Evolutionary conservation across 1,140 invertebrate genomes (phyloP).

Genomic region (Pseudomyrmex sp.): DNA sequence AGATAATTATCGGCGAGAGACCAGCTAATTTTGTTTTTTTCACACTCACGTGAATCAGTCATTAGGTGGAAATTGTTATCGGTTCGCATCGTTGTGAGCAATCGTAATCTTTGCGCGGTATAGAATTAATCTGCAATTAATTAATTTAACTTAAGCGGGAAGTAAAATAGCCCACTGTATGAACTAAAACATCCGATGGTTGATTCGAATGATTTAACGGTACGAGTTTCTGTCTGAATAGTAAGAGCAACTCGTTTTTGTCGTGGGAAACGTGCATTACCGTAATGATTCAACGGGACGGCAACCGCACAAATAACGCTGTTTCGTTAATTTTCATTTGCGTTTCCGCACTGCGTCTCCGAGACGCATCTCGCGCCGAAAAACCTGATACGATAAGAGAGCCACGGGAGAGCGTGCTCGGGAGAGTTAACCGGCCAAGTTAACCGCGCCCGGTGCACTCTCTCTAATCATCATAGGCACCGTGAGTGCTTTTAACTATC

Average conservation of each 20-base stretch:
- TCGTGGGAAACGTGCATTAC: constrained; percentile 36
- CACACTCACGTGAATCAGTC: background rate
- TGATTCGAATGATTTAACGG: background rate
- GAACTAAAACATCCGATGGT: background rate
- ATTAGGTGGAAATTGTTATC: constrained; percentile 28
- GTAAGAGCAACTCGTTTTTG: constrained; percentile 10
- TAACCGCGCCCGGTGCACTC: constrained; percentile 43
- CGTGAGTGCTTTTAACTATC: constrained; percentile 58
- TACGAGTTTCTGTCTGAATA: background rate
- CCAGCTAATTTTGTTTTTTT: background rate
- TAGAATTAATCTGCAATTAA: too few species aligned
- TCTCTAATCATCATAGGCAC: constrained; percentile 61
- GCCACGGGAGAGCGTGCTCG: background rate
- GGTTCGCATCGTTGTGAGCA: background rate
- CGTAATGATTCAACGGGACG: constrained; percentile 37
- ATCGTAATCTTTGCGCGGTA: too few species aligned
- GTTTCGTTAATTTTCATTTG: constrained; percentile 35
- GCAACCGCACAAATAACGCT: constrained; percentile 1
- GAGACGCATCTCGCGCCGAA: background rate
- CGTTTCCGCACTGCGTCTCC: constrained; percentile 21
- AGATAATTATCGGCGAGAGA: background rate
- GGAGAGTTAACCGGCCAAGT: constrained; percentile 52
- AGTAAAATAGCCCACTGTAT: background rate
- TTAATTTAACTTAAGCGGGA: too few species aligned
- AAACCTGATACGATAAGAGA: constrained; percentile 9